Percentiles rank a stretch among this genome's conserved stretches.
Evolutionary conservation across 1,140 invertebrate genomes (phyloP).

Genomic region (Drosophila repletoides): DNA sequence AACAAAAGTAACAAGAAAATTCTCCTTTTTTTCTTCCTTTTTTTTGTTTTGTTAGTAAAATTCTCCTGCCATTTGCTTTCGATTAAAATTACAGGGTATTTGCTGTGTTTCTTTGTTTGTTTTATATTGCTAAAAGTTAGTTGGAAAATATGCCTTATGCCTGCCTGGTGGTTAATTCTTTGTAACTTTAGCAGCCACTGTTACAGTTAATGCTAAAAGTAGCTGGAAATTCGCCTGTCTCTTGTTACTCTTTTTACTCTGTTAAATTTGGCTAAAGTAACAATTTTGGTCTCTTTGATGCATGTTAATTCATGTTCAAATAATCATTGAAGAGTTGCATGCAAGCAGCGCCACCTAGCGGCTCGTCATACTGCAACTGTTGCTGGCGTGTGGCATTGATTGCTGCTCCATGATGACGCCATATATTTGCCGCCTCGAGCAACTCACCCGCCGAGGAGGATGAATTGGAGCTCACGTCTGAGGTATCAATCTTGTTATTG

Average conservation of each 20-base stretch:
- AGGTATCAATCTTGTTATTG: slow-evolving; percentile 38
- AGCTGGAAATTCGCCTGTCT: slow-evolving; percentile 28
- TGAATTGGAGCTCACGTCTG: slow-evolving; percentile 71
- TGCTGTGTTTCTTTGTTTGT: slow-evolving; percentile 10
- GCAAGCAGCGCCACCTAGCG: slow-evolving; percentile 76
- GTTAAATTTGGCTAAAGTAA: slow-evolving; percentile 63
- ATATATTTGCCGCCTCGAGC: slow-evolving; percentile 59
- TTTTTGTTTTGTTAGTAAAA: slow-evolving; percentile 25
- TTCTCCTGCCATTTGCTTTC: slow-evolving; percentile 16
- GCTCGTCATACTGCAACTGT: slow-evolving; percentile 49
- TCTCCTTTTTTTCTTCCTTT: slow-evolving; percentile 46
- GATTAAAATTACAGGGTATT: slow-evolving; percentile 5
- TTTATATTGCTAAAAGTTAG: slow-evolving; percentile 15
- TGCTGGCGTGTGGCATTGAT: slow-evolving; percentile 31
- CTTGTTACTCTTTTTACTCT: slow-evolving; percentile 14
- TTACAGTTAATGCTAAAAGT: too few relatives aligned
- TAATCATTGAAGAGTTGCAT: slow-evolving; percentile 85
- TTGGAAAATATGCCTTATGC: too few relatives aligned
- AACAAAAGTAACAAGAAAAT: slow-evolving; percentile 71
- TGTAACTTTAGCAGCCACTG: too few relatives aligned
- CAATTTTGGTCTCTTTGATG: slow-evolving; percentile 31
- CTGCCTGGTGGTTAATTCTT: too few relatives aligned
- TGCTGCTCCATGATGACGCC: slow-evolving; percentile 37
- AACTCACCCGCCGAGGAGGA: slow-evolving; percentile 60
- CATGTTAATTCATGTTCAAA: slow-evolving; percentile 84